Evolutionary conservation across 35 echinoderm and acorn worm genomes (phyloP).

Genomic region (Lytechinus variegatus): DNA sequence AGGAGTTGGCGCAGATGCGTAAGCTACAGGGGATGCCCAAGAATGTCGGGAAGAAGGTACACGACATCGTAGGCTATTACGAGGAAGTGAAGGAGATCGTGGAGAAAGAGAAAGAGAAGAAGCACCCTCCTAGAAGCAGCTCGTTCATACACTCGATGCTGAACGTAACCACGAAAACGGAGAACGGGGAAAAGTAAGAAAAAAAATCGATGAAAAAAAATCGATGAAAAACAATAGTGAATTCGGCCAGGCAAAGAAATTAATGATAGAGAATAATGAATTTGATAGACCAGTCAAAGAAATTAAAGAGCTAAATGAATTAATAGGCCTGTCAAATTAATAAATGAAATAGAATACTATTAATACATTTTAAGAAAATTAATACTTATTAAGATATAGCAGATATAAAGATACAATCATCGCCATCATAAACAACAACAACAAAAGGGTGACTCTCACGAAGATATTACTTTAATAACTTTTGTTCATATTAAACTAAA

Average conservation of each 20-base stretch:
- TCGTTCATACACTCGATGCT: not conserved
- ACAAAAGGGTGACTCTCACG: too few species aligned
- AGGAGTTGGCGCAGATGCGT: not conserved
- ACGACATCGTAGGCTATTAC: slow-evolving; percentile 28
- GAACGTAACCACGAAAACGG: not conserved
- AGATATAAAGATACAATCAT: too few species aligned
- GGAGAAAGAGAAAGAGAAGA: not conserved
- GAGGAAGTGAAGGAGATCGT: slow-evolving; percentile 28
- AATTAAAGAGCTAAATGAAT: too few species aligned
- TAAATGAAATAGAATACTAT: too few species aligned
- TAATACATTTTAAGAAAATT: too few species aligned
- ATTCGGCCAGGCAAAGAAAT: not conserved
- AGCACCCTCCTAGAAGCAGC: not conserved
- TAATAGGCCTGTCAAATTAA: too few species aligned
- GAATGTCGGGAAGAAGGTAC: not conserved
- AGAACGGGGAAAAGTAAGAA: slow-evolving; percentile 7
- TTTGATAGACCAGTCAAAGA: too few species aligned
- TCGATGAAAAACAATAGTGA: not conserved
- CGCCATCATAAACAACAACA: too few species aligned
- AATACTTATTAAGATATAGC: too few species aligned
- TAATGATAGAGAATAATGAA: not conserved
- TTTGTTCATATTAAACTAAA: too few species aligned
- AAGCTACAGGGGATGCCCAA: not conserved
- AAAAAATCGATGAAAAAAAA: too few species aligned
- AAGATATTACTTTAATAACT: too few species aligned